Evolutionary conservation across 2,888 invertebrate genomes (phyloP), one percentile per base, ranked within the genome.

Genomic region (Drosophila dives): DNA sequence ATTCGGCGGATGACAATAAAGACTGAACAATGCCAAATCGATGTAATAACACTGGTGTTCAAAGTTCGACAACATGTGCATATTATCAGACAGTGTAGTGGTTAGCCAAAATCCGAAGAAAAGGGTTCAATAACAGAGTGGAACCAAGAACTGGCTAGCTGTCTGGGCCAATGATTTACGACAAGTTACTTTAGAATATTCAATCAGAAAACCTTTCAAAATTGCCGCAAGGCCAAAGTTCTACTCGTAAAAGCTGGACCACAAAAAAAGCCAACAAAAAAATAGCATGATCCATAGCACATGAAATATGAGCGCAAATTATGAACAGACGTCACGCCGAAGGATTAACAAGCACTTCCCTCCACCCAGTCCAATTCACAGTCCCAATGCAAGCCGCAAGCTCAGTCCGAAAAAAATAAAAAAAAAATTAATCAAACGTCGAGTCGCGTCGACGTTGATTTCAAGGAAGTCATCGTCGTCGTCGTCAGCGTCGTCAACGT

Each of bases 241-340:
- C 72, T 77, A 64, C 64, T 70, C 73, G 36, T 67, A 73, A 67
- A 74, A 74, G 51, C 66, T 75, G 67, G 55, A 64, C 83, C 78
- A 88, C 77, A 77, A 80, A 80, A 63, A 62, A 54, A 65, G 51
- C 45, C 48, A 65, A 62, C 15, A 62, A 50, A 60, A 55, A 68
- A 66, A 77, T 60, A 55, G 54, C 70, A 61, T 63, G 67, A 64
- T 75, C 66, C 70, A 82, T 70, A 70, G 66, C 76, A 78, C 74
- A 90, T 90, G 90, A 87, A 87, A 90, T 89, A 90, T 89, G 89
- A 87, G 82, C 84, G 79, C 83, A 90, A 87, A 90, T 89, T 89
- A 87, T 89, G 75, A 90, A 77, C 82, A 89, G 80, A 87, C 84
- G 75, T 89, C 87, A 87, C 84, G 89, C 88, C 89, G 90, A 86